phyloP scores from a whole-genome alignment of 1,140 invertebrate species.

The Cheumatopsyche charites region DNA sequence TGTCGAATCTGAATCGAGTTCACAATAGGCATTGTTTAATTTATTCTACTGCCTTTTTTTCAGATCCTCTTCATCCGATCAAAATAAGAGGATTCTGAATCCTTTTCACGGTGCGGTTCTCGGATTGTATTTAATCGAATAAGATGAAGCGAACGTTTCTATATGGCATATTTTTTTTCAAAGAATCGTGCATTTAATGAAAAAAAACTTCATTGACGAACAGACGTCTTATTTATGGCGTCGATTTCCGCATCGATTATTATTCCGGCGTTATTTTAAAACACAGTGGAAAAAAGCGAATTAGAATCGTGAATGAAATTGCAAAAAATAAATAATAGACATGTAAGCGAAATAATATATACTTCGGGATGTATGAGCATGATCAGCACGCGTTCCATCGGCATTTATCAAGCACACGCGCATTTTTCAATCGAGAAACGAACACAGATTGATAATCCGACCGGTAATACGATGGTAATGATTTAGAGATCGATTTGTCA shows the following conservation, averaged over 20 bases:
- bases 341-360: no score
- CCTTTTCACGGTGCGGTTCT: no score
- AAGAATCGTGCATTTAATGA: no score
- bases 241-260: no score
- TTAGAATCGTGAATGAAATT: neutral
- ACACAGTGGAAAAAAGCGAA: neutral
- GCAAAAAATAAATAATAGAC: neutral
- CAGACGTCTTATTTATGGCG: no score
- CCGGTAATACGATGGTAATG: conserved; percentile 28
- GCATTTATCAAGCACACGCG: neutral
- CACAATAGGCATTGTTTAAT: conserved; percentile 30
- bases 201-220: no score
- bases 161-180: no score
- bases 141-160: no score
- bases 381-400: conserved; percentile 12
- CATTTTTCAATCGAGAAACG: conserved; percentile 3
- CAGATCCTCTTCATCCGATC: neutral
- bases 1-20: conserved; percentile 28
- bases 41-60: conserved; percentile 10
- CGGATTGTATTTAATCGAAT: neutral
- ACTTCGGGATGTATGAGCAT: neutral
- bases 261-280: no score
- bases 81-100: neutral
- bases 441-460: conserved; percentile 15
- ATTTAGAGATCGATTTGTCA: conserved; percentile 30